Evolutionary conservation across 1,140 invertebrate species (phyloP).

Genomic region (Zaprionus davidi): DNA sequence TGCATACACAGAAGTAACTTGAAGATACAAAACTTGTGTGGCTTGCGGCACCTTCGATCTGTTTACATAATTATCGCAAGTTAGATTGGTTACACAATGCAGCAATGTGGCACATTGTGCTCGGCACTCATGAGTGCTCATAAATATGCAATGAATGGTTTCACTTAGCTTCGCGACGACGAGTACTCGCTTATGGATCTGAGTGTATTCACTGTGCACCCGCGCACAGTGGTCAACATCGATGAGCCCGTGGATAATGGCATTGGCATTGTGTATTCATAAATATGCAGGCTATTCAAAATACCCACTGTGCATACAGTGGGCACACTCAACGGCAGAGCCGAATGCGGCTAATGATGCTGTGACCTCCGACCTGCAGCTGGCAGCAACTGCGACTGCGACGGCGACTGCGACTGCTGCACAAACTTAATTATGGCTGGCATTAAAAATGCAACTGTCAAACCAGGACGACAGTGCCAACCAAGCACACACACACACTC

Average conservation of each 20-base stretch:
- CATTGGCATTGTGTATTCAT: constrained; percentile 34
- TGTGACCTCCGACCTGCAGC: constrained; percentile 13
- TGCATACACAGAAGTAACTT: neutral
- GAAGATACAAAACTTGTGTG: neutral
- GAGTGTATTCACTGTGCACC: neutral
- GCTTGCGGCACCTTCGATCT: neutral
- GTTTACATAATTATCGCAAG: constrained; percentile 1
- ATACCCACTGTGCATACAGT: constrained; percentile 19
- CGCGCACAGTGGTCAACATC: constrained; percentile 34
- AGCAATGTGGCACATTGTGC: constrained; percentile 3
- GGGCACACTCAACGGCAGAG: neutral
- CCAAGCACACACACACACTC: constrained; percentile 9
- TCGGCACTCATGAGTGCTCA: constrained; percentile 26
- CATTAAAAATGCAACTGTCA: constrained; percentile 82
- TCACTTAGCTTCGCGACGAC: constrained; percentile 6
- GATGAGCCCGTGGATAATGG: constrained; percentile 34
- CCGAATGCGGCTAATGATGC: constrained; percentile 36
- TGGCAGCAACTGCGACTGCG: neutral
- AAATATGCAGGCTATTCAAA: constrained; percentile 20
- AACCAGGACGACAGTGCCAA: constrained; percentile 54
- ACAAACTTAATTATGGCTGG: constrained; percentile 80
- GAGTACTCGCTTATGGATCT: neutral
- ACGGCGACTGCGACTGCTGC: constrained; percentile 29
- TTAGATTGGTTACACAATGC: neutral
- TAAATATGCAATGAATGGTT: constrained; percentile 41